phyloP scores from a whole-genome alignment of 2,113 vertebrate genomes.

The Oreochromis spilurus region DNA sequence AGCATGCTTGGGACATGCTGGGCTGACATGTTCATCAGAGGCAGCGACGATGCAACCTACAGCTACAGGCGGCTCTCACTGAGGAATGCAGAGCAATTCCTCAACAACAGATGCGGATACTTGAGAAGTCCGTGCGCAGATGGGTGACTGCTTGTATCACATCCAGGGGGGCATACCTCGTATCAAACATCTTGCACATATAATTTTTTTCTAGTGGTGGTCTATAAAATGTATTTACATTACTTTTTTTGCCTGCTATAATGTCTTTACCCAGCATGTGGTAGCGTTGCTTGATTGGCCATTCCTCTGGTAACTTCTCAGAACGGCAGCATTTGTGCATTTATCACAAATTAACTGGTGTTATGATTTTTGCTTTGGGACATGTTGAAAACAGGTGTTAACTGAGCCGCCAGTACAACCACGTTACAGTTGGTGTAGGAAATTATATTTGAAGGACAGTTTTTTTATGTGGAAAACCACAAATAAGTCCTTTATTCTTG shows the following conservation, averaged over 20 bases:
- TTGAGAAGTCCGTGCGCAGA: neutral
- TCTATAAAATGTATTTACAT: neutral
- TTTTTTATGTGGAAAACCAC: neutral
- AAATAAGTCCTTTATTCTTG: neutral
- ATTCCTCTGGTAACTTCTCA: neutral
- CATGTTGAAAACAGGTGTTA: neutral
- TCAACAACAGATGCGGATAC: neutral
- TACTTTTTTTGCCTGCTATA: neutral
- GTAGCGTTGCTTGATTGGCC: neutral
- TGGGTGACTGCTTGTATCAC: neutral
- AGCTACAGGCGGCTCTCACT: neutral
- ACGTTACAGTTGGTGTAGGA: fast-evolving
- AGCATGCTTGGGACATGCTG: neutral
- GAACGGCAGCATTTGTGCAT: neutral
- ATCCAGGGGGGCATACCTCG: fast-evolving
- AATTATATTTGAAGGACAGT: neutral
- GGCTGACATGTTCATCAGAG: neutral
- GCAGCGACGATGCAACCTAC: neutral
- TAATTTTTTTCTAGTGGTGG: neutral
- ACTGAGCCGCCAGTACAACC: neutral
- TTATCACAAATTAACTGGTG: neutral
- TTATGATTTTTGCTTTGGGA: neutral
- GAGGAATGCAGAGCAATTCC: neutral
- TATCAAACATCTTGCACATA: neutral
- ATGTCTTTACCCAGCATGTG: neutral